Evolutionary conservation across 2,113 vertebrate genomes (phyloP), one percentile per base, ranked within the genome.

Genomic region (Perccottus glenii): DNA sequence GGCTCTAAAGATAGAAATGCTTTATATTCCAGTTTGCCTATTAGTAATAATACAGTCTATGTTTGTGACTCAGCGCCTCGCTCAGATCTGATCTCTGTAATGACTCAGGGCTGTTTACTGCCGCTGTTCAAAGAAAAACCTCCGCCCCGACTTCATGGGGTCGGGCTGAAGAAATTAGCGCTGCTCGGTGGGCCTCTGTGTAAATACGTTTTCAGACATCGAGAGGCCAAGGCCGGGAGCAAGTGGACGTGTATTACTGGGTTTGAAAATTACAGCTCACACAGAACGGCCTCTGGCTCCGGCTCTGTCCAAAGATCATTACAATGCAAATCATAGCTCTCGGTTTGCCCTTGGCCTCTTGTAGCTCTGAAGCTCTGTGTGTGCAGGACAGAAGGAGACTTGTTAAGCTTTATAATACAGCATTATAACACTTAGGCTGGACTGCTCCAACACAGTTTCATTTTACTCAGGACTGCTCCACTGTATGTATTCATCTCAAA

Each of bases 191-290:
- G 64, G 58, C 50, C 36, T 58, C 67, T 59, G 9, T 64, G 56
- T 47, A 69, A 47, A 59, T 33, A 58, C 9, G n/a, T 65, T 38
- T 45, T 62, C 53, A 52, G 48, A 58, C 11, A 53, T 27, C 19
- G 15, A 66, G 57, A 11, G 16, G 55, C 46, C 10, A 4, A 15
- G 10, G 12, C 35, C 11, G 12, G 33, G 52, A 12, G 52, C 52
- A 15, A 68, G 38, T 50, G 12, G 10, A 51, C 35, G 67, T 49
- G 49, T 57, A 68, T 60, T 71, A 42, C 59, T 11, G 64, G 49
- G 59, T 75, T 60, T 65, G 71, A 80, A 77, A 60, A 75, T 64
- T 36, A 64, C 56, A 70, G 48, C 46, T 16, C 48, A 15, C 49
- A 19, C 8, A 0, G 49, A 3, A 16, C 3, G 52, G 36, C 52